Percentiles rank a stretch among this genome's conserved stretches.
phyloP scores from a whole-genome alignment of 2,797 vertebrate genomes.

The Chrosomus eos region DNA sequence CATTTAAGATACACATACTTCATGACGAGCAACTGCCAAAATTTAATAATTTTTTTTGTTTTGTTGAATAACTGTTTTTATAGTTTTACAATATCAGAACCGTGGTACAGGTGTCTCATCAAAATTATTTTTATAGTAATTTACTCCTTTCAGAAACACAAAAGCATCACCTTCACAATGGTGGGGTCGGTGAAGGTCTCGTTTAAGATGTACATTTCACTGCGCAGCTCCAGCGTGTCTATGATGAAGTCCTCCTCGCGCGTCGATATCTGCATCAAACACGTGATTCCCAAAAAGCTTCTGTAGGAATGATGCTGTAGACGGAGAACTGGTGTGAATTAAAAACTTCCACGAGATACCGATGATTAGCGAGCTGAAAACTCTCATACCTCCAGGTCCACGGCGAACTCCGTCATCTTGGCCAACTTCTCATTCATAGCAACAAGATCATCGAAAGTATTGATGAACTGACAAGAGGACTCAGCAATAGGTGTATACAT shows the following conservation, averaged over 20 bases:
- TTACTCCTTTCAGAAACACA: background rate
- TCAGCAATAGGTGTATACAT: conserved; percentile 82
- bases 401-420: conserved; percentile 85
- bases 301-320: conserved; percentile 95
- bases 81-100: too few relatives aligned
- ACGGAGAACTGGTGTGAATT: background rate
- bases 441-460: conserved; percentile 86
- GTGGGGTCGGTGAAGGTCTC: conserved; percentile 91
- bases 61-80: too few relatives aligned
- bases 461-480: conserved; percentile 84
- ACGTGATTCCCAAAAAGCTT: conserved; percentile 93
- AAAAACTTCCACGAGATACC: background rate
- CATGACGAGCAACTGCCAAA: background rate
- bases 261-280: conserved; percentile 96
- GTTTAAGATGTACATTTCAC: conserved; percentile 91
- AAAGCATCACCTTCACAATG: conserved; percentile 87
- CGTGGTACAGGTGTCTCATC: too few relatives aligned
- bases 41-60: too few relatives aligned
- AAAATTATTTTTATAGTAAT: too few relatives aligned
- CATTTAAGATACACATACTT: background rate
- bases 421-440: conserved; percentile 90
- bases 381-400: conserved; percentile 90
- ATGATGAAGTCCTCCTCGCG: conserved; percentile 92
- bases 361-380: background rate
- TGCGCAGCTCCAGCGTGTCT: conserved; percentile 88